Evolutionary conservation across 2,888 invertebrate species (phyloP), one percentile per base, ranked within the genome.

Genomic region (Aelia acuminata): DNA sequence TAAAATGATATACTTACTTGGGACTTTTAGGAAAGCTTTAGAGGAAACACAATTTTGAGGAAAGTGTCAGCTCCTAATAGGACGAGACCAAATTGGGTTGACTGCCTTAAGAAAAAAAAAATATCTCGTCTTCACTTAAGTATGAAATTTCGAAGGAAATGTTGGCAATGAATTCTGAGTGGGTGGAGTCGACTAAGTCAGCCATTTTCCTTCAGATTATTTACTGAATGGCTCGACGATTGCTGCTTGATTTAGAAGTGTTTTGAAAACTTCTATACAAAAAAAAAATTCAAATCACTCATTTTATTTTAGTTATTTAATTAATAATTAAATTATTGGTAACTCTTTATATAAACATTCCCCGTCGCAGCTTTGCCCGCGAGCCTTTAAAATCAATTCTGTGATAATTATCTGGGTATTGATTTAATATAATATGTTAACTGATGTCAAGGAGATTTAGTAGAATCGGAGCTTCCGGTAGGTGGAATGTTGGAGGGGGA

Each of bases 71-170:
- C 63, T 70, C 63, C 63, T 35, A 70, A 70, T 70, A 35, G 63
- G 63, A 70, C 31, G 31, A 70, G 63, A 35, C 63, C 63, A 70
- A 70, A 70, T 70, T 70, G 63, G 35, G 63, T 70, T 70, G 63
- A 70, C 63, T 63, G 63, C 63, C 63, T 70, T 70, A 35, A 70
- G 35, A 70, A 53, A 70, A 70, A 70, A 70, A 70, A 53, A 70
- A 70, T 35, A 18, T 35, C 35, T 70, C 31, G 63, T 35, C 63
- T 35, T 70, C 63, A 70, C 63, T 70, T 70, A 70, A 35, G 18
- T 70, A 7, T 35, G 35, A 70, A 70, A 70, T 70, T 31, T 70
- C 63, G 20, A 70, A 70, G 35, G 63, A 70, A 70, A 35, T 70
- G 63, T 10, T 70, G 35, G 63, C 63, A 70, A 70, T 70, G 63